A percentile compares a stretch with the other conserved stretches of the same genome.
Evolutionary conservation across 2,797 vertebrate genomes (phyloP).

Genomic region (Chromobotia macracanthus): DNA sequence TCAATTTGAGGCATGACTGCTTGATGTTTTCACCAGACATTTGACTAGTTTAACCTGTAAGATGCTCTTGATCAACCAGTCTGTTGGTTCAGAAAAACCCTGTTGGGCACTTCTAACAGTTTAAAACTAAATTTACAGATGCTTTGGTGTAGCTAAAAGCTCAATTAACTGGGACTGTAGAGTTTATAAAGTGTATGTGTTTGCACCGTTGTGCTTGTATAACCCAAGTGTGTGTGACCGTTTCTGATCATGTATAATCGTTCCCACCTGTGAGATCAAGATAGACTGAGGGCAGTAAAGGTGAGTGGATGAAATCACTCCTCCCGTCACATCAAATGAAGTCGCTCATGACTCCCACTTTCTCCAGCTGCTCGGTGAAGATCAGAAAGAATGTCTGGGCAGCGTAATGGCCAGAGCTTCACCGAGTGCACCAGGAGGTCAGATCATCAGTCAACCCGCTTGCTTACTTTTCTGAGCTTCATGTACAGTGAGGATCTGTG

Average conservation of each 20-base stretch:
- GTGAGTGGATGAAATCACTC: slow-evolving; percentile 36
- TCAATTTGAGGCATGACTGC: neutral
- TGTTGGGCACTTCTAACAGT: neutral
- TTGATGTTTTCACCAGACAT: neutral
- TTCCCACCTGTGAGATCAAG: slow-evolving; percentile 35
- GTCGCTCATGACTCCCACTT: slow-evolving; percentile 40
- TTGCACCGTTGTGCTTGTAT: neutral
- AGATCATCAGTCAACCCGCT: slow-evolving; percentile 60
- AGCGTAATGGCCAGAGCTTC: slow-evolving; percentile 1
- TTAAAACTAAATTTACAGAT: neutral
- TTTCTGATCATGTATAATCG: slow-evolving; percentile 11
- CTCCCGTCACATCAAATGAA: slow-evolving; percentile 35
- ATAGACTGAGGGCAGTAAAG: slow-evolving; percentile 27
- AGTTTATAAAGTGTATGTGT: neutral
- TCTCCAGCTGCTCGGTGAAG: slow-evolving; percentile 20
- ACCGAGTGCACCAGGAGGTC: slow-evolving; percentile 47
- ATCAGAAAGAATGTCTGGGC: slow-evolving; percentile 29
- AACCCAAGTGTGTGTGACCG: neutral
- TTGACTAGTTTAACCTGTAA: neutral
- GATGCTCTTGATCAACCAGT: neutral
- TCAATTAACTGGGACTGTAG: neutral
- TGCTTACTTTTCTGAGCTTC: slow-evolving; percentile 64
- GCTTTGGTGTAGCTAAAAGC: neutral
- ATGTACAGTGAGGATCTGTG: slow-evolving; percentile 20
- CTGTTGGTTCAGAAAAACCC: neutral